phyloP scores from a whole-genome alignment of 2,113 vertebrate species.

The Amblyopsis rosae region DNA sequence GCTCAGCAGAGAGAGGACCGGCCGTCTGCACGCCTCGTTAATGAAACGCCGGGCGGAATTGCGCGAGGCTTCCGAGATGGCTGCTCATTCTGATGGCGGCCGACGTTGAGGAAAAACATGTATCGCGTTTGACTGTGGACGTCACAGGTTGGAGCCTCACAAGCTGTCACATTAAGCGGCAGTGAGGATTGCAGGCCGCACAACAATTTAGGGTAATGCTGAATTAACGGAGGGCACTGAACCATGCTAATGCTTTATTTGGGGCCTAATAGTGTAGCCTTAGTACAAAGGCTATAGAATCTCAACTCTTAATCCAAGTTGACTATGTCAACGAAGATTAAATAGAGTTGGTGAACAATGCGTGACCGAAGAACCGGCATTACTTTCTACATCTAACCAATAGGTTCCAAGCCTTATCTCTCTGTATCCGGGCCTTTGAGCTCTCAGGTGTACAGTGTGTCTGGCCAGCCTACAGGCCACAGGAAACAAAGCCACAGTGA shows the following conservation, averaged over 20 bases:
- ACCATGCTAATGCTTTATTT: constrained; percentile 40
- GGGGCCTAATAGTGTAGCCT: constrained; percentile 34
- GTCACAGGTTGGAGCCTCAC: constrained; percentile 45
- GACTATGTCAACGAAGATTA: constrained; percentile 45
- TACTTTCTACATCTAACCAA: background rate
- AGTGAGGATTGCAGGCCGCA: constrained; percentile 14
- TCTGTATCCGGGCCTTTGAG: constrained; percentile 20
- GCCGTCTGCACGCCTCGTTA: constrained; percentile 69
- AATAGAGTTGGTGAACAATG: constrained; percentile 20
- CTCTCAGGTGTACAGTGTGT: constrained; percentile 63
- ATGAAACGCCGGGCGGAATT: constrained; percentile 57
- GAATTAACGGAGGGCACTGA: constrained; percentile 35
- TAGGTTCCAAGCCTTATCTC: background rate
- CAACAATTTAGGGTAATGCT: constrained; percentile 12
- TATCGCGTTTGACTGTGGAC: constrained; percentile 48
- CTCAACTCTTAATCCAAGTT: constrained; percentile 29
- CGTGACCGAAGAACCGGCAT: background rate
- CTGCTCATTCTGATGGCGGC: constrained; percentile 37
- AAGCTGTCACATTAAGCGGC: constrained; percentile 43
- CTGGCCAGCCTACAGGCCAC: constrained; percentile 60
- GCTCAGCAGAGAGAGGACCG: constrained; percentile 59
- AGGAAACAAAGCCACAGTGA: constrained; percentile 72
- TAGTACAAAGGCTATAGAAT: constrained; percentile 30
- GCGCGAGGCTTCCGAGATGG: constrained; percentile 40
- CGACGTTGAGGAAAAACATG: constrained; percentile 27